phyloP scores from a whole-genome alignment of 2,888 invertebrate species.

The Halictus quadricinctus region DNA sequence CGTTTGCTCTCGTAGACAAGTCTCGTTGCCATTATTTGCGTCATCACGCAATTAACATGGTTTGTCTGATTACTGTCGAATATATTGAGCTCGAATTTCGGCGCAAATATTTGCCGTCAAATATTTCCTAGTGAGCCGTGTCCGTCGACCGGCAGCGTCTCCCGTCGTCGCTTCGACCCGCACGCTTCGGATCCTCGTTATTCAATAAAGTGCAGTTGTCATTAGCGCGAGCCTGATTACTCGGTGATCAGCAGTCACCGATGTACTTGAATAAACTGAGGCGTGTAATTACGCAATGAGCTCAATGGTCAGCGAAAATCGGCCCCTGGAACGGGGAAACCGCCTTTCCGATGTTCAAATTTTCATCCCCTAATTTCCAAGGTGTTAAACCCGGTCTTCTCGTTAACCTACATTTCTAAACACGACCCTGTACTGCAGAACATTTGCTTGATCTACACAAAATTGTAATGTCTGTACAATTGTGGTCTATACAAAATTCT shows the following conservation, averaged over 20 bases:
- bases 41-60: slow-evolving; percentile 45
- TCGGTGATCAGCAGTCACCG: slow-evolving; percentile 46
- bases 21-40: slow-evolving; percentile 32
- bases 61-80: slow-evolving; percentile 38
- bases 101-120: slow-evolving; percentile 52
- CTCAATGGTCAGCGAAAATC: slow-evolving; percentile 17
- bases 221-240: slow-evolving; percentile 52
- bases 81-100: slow-evolving; percentile 48
- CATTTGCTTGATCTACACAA: not conserved
- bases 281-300: slow-evolving; percentile 29
- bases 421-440: not conserved
- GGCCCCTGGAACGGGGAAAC: not conserved
- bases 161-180: not conserved
- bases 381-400: not conserved
- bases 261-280: slow-evolving; percentile 33
- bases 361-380: not conserved
- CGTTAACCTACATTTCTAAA: not conserved
- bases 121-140: slow-evolving; percentile 43
- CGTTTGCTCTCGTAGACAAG: slow-evolving; percentile 23
- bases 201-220: slow-evolving; percentile 52
- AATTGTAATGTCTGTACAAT: not conserved
- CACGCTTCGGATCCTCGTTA: slow-evolving; percentile 23
- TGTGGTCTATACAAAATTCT: too few relatives aligned
- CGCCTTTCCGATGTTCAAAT: not conserved
- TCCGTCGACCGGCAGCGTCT: slow-evolving; percentile 28